Conservation (phyloP, 2,113 vertebrate genomes). For the Odocoileus hemionus region DNA sequence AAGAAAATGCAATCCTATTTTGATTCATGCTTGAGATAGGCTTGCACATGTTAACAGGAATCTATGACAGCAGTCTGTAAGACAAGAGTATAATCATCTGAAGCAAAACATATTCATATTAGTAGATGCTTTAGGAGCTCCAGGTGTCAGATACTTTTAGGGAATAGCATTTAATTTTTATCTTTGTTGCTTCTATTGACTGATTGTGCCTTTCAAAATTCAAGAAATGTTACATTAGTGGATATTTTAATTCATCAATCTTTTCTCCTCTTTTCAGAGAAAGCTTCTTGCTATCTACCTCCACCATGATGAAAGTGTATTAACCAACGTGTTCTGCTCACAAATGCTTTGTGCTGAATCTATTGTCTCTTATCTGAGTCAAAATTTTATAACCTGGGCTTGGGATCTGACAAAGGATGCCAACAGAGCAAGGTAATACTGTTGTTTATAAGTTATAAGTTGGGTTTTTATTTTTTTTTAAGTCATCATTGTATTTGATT, state of each 20-base stretch:
- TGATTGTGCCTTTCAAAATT: slow-evolving; percentile 4
- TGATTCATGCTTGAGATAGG: neutral
- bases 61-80: neutral
- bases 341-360: slow-evolving; percentile 99
- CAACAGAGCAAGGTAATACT: slow-evolving; percentile 95
- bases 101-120: slow-evolving; percentile 10
- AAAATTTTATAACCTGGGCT: slow-evolving; percentile 99
- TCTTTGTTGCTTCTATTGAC: neutral
- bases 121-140: slow-evolving; percentile 12
- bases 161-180: slow-evolving; percentile 33
- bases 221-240: slow-evolving; percentile 24
- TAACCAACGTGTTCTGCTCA: slow-evolving; percentile 99
- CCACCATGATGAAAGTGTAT: slow-evolving; percentile 98
- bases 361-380: slow-evolving; percentile 98
- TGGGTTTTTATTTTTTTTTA: slow-evolving; percentile 28
- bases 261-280: slow-evolving; percentile 86
- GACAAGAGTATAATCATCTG: neutral
- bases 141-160: neutral
- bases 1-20: slow-evolving; percentile 9
- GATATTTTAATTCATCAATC: slow-evolving; percentile 35
- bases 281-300: slow-evolving; percentile 99
- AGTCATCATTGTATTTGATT: slow-evolving; percentile 7
- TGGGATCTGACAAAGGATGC: slow-evolving; percentile 99
- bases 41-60: neutral
- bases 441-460: slow-evolving; percentile 21